These are phyloP conservation scores for cattle (Bos taurus) DNA, from an alignment of 2,113 vertebrate species.

Conservation along the genomic window ARS-UCD2.0 NC_037330.1:95898501-95899000, in stretches of 20 bases:
- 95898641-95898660: background rate
- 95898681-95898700: background rate
- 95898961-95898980: background rate
- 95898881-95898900: background rate
- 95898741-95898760: background rate
- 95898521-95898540: background rate
- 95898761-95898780: background rate
- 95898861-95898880: background rate
- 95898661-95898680: background rate
- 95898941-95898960: background rate
- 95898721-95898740: background rate
- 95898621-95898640: background rate
- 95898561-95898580: background rate
- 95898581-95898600: background rate
- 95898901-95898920: background rate
- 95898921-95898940: background rate
- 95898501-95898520: background rate
- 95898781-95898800: background rate
- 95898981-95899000: background rate
- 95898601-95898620: background rate
- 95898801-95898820: background rate
- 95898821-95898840: background rate
- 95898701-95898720: background rate
- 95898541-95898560: background rate
- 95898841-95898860: background rate